Base-by-base conservation (phyloP, 2,113 vertebrate species). In the Atrichornis clamosus region DNA sequence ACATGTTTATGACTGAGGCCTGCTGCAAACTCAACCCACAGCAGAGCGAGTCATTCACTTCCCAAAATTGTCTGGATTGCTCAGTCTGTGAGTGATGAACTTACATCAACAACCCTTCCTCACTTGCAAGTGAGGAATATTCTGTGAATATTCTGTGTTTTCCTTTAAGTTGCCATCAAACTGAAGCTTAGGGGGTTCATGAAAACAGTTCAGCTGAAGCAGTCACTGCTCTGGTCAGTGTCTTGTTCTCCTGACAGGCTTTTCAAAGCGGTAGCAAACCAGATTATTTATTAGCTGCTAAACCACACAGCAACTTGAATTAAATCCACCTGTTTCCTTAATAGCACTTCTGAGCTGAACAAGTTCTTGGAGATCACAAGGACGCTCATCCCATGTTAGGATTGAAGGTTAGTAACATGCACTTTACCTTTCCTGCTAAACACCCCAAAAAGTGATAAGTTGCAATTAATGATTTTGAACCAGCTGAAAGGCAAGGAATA, bases 231-330 rank as follows among this genome's bases (percentile, higher is more conserved):
- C 82, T 85, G 78, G 19, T 87, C 78, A 79, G 67, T 23, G 35
- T 85, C 77, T 37, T 91, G 47, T 91, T 89, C 37, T 87, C 62
- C 68, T 94, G 65, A 44, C 78, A 83, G 44, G 63, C 65, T 82
- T 75, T 90, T 91, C 60, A 35, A 84, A 75, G 60, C 41, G 15
- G n/a, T 69, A 69, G 63, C 69, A 93, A 74, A 80, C 32, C 35
- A 70, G 69, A 82, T 84, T 73, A 62, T 70, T 87, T 88, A 80
- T 84, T 89, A 91, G 81, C 81, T 95, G 70, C 67, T 94, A 70
- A 95, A 69, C 27, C 33, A 27, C n/a, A 50, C 39, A 79, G 50
- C 35, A 52, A 50, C 53, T 70, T 74, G 44, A 94, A 85, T 95
- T 93, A 35, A 94, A 88, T 15, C 47, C 68, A 63, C 22, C 32